Evolutionary conservation across 2,113 vertebrate species (phyloP).

Genomic region (Chauna torquata): DNA sequence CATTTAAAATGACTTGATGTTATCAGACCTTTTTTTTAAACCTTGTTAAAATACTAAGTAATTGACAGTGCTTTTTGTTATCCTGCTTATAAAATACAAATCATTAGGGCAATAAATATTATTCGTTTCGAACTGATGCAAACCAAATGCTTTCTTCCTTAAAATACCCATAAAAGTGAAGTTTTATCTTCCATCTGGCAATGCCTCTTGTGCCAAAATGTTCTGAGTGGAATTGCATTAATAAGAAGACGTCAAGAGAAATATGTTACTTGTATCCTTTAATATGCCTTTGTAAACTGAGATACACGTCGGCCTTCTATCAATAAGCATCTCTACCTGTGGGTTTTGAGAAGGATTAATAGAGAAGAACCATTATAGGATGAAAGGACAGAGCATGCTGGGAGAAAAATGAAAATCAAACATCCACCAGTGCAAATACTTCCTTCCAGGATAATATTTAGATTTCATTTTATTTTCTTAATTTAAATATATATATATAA

Average conservation of each 20-base stretch:
- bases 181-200: slow-evolving; percentile 80
- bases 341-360: slow-evolving; percentile 76
- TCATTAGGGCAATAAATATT: slow-evolving; percentile 72
- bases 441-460: slow-evolving; percentile 77
- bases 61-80: slow-evolving; percentile 71
- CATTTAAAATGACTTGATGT: slow-evolving; percentile 19
- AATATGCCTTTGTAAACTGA: slow-evolving; percentile 72
- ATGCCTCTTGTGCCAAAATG: slow-evolving; percentile 73
- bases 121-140: slow-evolving; percentile 70
- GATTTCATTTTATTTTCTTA: slow-evolving; percentile 71
- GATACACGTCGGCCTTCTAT: slow-evolving; percentile 69
- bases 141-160: slow-evolving; percentile 77
- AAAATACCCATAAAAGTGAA: slow-evolving; percentile 70
- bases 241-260: slow-evolving; percentile 78
- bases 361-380: slow-evolving; percentile 75
- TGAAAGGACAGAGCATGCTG: slow-evolving; percentile 77
- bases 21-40: neutral
- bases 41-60: slow-evolving; percentile 62
- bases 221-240: slow-evolving; percentile 74
- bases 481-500: slow-evolving; percentile 43
- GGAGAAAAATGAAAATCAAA: slow-evolving; percentile 82
- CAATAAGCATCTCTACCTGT: slow-evolving; percentile 79
- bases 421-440: slow-evolving; percentile 71
- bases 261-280: slow-evolving; percentile 75
- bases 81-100: slow-evolving; percentile 70